A percentile compares a stretch with the other conserved stretches of the same genome.
Conservation (phyloP, 2,797 vertebrate genomes). For the Melanogrammus aeglefinus region DNA sequence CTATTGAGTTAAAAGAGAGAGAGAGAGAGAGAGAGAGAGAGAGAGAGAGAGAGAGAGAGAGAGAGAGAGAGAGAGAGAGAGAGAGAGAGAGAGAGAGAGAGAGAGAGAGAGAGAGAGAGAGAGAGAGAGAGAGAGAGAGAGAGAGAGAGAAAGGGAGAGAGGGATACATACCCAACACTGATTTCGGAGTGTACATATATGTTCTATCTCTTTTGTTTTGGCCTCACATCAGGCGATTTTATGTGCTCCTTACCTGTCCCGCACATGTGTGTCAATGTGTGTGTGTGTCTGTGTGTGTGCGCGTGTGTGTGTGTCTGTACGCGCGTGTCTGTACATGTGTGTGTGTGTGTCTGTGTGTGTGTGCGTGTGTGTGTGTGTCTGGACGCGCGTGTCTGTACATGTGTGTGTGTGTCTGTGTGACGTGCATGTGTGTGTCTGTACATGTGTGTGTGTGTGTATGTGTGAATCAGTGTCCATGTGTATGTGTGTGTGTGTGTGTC, state of each 20-base stretch:
- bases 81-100: constrained; percentile 13
- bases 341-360: too few species aligned
- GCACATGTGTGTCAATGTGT: too few species aligned
- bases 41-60: constrained; percentile 18
- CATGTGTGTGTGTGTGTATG: too few species aligned
- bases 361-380: too few species aligned
- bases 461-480: too few species aligned
- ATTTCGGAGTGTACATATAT: not conserved
- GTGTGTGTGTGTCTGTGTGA: too few species aligned
- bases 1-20: not conserved
- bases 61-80: not conserved
- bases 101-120: constrained; percentile 14
- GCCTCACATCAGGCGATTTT: not conserved
- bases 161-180: not conserved
- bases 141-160: constrained; percentile 6
- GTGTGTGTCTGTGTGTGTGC: too few species aligned
- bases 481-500: too few species aligned
- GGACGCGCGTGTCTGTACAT: too few species aligned
- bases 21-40: constrained; percentile 15
- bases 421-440: too few species aligned
- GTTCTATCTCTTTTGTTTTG: not conserved
- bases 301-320: too few species aligned
- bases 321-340: too few species aligned
- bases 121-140: constrained; percentile 13
- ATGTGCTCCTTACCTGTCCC: not conserved